Base-by-base conservation (phyloP, 2,113 vertebrate species). In the Xyliphius kryptos region DNA sequence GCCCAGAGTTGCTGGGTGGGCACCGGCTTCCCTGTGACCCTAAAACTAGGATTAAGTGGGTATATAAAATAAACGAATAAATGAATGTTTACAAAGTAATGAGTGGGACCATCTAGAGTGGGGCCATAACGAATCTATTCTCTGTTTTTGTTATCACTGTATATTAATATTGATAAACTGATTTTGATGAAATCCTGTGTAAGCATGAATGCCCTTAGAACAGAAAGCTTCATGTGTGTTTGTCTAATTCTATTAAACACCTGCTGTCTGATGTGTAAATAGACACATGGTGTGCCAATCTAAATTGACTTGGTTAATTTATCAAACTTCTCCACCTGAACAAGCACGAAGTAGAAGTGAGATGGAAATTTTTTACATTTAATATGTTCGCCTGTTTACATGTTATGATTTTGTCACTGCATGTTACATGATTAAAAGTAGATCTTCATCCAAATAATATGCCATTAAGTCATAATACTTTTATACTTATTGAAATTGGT, bases 171-270 rank as follows among this genome's bases (percentile, higher is more conserved):
- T 48, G 1, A 5, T 54, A 37, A 11, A 56, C 8, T 9, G 13
- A 43, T 1, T 20, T 40, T 6, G 38, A 21, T 43, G 16, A 55
- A 55, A 38, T 17, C 32, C 15, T 38, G 10, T 12, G 6, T 17
- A 38, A 55, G 38, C 15, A 21, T 0, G 17, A 89, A 88, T 90
- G 81, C 85, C 85, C 76, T 89, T 21, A 38, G 38, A 41, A 41
- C 16, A 56, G n/a, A n/a, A n/a, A n/a, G n/a, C n/a, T n/a, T n/a
- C 22, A 26, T 60, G 20, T 3, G 22, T 36, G 43, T 60, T 60
- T 60, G 57, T 47, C 43, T 48, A 32, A 48, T 26, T 32, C 43
- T 32, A 37, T 60, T 60, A 60, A 60, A 60, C 43, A 26, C 21
- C 21, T 47, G 43, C 22, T 44, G 48, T 17, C 43, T 47, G 57